Percentiles rank a stretch among this genome's conserved stretches.
phyloP scores from a whole-genome alignment of 2,113 vertebrate genomes.

The Hymenochirus boettgeri region DNA sequence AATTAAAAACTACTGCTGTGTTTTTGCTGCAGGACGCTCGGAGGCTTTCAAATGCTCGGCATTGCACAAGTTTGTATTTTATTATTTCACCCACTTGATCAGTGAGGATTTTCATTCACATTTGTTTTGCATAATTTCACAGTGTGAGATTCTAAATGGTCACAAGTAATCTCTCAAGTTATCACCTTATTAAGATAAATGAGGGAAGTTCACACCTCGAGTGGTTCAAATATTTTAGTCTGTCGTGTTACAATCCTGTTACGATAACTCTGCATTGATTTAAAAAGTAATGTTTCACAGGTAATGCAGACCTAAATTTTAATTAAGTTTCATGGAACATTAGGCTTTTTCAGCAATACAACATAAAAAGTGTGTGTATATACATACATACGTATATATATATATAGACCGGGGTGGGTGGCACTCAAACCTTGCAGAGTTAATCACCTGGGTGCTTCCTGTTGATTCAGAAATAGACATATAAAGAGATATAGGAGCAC shows the following conservation, averaged over 20 bases:
- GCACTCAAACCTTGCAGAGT: too few species aligned
- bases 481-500: too few species aligned
- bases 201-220: slow-evolving; percentile 44
- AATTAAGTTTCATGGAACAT: neutral
- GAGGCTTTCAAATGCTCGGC: slow-evolving; percentile 44
- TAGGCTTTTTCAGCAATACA: too few species aligned
- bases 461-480: too few species aligned
- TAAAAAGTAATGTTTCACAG: neutral
- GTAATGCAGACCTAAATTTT: neutral
- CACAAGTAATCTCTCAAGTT: slow-evolving; percentile 53
- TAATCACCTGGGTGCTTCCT: too few species aligned
- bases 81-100: neutral
- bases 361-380: too few species aligned
- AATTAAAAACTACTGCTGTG: neutral
- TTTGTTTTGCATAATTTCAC: slow-evolving; percentile 39
- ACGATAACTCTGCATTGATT: slow-evolving; percentile 10
- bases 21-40: slow-evolving; percentile 1
- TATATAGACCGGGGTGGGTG: too few species aligned
- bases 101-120: slow-evolving; percentile 13
- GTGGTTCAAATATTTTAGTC: slow-evolving; percentile 44
- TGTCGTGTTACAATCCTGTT: slow-evolving; percentile 37
- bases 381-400: too few species aligned
- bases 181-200: slow-evolving; percentile 47
- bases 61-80: slow-evolving; percentile 38
- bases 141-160: slow-evolving; percentile 46